phyloP scores from a whole-genome alignment of 2,113 vertebrate genomes.

The Rhipidura dahli region DNA sequence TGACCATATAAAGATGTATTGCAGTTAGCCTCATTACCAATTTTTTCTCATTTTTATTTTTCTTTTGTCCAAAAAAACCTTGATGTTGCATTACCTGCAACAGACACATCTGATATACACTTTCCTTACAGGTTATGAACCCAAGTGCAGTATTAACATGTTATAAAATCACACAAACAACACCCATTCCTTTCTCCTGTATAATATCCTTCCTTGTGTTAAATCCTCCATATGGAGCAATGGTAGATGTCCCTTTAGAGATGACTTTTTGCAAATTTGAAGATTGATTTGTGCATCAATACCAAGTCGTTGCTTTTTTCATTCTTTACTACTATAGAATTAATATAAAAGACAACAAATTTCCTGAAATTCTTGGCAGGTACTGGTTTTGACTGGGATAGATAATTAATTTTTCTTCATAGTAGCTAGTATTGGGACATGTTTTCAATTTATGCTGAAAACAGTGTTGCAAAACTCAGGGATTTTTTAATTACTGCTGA shows the following conservation, averaged over 20 bases:
- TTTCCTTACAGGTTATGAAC: background rate
- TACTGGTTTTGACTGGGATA: background rate
- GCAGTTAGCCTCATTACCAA: background rate
- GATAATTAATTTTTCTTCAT: background rate
- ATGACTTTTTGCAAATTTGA: background rate
- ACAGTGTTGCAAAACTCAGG: background rate
- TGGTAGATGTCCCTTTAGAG: background rate
- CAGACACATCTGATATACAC: background rate
- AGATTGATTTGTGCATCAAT: background rate
- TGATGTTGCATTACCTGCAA: background rate
- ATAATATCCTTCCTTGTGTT: background rate
- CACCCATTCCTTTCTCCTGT: background rate
- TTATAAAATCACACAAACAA: background rate
- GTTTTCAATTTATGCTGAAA: background rate
- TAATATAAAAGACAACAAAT: background rate
- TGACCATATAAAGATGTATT: background rate
- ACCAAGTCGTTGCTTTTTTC: accelerated
- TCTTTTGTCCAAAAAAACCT: background rate
- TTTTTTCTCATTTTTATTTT: background rate
- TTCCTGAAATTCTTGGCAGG: background rate
- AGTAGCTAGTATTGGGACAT: background rate
- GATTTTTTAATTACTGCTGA: background rate
- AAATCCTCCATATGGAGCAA: background rate
- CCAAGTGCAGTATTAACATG: background rate
- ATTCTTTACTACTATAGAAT: background rate